phyloP scores from a whole-genome alignment of 1,140 invertebrate species.

The Ylistrum balloti region DNA sequence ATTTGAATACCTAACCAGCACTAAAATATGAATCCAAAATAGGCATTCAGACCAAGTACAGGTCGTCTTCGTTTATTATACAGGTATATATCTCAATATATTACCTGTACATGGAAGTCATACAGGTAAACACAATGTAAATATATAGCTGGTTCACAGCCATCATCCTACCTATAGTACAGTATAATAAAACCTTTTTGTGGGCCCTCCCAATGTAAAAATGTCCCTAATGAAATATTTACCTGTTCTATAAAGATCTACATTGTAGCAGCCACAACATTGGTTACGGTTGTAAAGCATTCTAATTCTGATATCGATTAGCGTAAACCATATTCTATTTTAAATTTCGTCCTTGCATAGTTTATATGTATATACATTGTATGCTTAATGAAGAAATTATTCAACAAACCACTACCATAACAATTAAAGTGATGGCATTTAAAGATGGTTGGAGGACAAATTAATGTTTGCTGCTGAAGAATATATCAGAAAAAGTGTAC shows the following conservation, averaged over 20 bases:
- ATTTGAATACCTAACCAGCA: background rate
- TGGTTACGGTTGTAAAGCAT: background rate
- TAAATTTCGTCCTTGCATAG: background rate
- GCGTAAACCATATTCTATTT: background rate
- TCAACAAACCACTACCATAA: too few relatives aligned
- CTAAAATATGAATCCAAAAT: background rate
- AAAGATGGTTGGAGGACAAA: too few relatives aligned
- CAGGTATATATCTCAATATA: background rate
- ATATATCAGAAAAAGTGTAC: too few relatives aligned
- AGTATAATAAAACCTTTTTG: background rate
- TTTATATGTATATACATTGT: background rate
- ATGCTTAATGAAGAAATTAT: too few relatives aligned
- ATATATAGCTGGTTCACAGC: background rate
- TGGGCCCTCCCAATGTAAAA: slow-evolving; percentile 3
- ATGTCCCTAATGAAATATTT: slow-evolving; percentile 18
- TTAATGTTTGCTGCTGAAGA: too few relatives aligned
- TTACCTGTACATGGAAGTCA: background rate
- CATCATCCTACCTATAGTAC: background rate
- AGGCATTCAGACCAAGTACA: background rate
- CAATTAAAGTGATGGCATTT: too few relatives aligned
- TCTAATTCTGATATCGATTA: background rate
- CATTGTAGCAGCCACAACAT: background rate
- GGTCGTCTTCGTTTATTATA: background rate
- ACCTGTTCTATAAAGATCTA: background rate
- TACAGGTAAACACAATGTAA: slow-evolving; percentile 11